phyloP scores from a whole-genome alignment of 2,113 vertebrate species.

The Sturnira hondurensis region DNA sequence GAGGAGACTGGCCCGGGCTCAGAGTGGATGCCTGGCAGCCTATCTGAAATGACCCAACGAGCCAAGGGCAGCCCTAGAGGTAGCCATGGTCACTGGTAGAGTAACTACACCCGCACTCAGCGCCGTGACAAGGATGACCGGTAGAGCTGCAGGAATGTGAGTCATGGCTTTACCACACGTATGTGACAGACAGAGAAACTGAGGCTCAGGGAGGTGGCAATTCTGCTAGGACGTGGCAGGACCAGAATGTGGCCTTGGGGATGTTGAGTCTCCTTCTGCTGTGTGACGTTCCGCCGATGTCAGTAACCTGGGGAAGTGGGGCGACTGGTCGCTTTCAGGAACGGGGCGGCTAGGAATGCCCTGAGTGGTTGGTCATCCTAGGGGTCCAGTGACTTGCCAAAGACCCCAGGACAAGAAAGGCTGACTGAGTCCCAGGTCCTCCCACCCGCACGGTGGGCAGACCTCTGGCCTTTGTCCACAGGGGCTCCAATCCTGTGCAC shows the following conservation, averaged over 20 bases:
- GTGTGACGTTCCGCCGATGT: rapidly evolving
- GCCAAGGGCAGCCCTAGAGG: rapidly evolving
- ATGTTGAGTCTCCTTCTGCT: rapidly evolving
- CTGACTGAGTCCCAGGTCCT: neutral
- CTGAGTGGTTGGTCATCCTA: rapidly evolving
- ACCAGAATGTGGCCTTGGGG: rapidly evolving
- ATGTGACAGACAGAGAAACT: neutral
- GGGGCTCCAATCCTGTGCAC: too few species aligned
- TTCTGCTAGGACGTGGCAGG: neutral
- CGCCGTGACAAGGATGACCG: rapidly evolving
- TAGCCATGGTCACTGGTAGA: rapidly evolving
- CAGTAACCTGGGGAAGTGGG: too few species aligned
- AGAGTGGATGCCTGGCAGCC: neutral
- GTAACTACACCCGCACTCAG: rapidly evolving
- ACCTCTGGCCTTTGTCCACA: neutral
- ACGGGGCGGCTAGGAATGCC: neutral
- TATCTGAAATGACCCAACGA: neutral
- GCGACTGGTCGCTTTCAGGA: neutral
- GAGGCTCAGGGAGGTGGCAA: neutral
- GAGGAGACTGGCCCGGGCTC: rapidly evolving
- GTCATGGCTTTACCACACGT: neutral
- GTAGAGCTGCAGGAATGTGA: rapidly evolving
- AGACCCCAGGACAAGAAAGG: neutral
- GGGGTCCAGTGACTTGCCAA: neutral
- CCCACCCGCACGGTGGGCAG: rapidly evolving